Percentiles rank a stretch among this genome's conserved stretches.
Evolutionary conservation across 2,888 invertebrate genomes (phyloP).

Genomic region (Epinotia brunnichana): DNA sequence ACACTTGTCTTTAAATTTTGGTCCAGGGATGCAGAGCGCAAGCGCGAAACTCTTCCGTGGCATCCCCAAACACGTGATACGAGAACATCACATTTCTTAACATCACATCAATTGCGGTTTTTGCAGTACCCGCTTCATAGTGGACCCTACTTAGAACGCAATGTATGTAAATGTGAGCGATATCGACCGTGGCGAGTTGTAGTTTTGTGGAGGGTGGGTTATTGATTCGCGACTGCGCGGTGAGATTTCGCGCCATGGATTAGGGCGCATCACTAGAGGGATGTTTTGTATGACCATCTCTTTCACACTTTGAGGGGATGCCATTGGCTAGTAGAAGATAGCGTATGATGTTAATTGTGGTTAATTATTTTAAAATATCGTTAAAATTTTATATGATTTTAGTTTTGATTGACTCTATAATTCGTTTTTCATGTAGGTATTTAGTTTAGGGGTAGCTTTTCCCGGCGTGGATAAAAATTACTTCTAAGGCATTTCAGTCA

Average conservation of each 20-base stretch:
- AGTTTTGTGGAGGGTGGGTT: conserved; percentile 53
- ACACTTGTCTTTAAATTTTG: conserved; percentile 71
- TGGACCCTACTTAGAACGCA: not conserved
- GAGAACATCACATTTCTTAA: not conserved
- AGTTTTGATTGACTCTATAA: conserved; percentile 28
- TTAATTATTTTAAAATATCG: conserved; percentile 12
- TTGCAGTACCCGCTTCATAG: not conserved
- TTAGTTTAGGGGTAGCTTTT: too few species aligned
- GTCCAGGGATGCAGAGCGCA: conserved; percentile 77
- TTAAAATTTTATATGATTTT: conserved; percentile 24
- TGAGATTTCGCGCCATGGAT: conserved; percentile 59
- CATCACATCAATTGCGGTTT: conserved; percentile 55
- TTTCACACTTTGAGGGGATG: conserved; percentile 25
- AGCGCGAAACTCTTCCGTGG: conserved; percentile 63
- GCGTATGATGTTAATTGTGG: not conserved
- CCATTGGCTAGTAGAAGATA: not conserved
- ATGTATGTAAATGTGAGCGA: not conserved
- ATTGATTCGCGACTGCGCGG: conserved; percentile 81
- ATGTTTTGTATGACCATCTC: conserved; percentile 43
- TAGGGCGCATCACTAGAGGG: conserved; percentile 45
- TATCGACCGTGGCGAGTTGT: not conserved
- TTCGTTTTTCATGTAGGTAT: conserved; percentile 13
- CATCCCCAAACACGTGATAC: conserved; percentile 54
- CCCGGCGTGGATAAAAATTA: too few species aligned
- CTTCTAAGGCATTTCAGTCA: too few species aligned